Evolutionary conservation across 2,113 vertebrate genomes (phyloP), one percentile per base, ranked within the genome.

Genomic region (Plecturocebus donacophilus): DNA sequence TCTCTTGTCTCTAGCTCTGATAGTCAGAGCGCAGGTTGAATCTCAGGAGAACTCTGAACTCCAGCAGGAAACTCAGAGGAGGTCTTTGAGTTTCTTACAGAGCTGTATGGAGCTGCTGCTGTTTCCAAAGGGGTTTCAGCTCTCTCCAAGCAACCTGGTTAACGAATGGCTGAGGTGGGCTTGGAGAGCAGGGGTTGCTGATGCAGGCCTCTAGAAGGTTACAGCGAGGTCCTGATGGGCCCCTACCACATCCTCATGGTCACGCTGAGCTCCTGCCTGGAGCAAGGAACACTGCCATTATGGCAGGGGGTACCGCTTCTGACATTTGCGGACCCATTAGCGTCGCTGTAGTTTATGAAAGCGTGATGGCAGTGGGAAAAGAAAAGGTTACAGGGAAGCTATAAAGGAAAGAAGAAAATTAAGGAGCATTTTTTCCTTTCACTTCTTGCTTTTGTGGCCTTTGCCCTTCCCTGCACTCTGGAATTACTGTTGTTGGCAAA

Each of bases 21-120:
- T n/a, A 40, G 42, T 5, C n/a, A 0, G 49, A 81, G 52, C 6
- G 1, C 8, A 7, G 40, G 10, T 68, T 35, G 32, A 5, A 49
- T 54, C 45, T 38, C 49, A 3, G 2, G 1, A 27, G 19, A 9
- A 11, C 27, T 11, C 6, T 20, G 8, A 73, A 25, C 79, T n/a
- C 35, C 5, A 14, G 45, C 25, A 10, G 11, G 12, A n/a, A 10
- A 0, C 2, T 0, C 2, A 4, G 52, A 27, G 17, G 12, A 0
- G 1, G 12, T 32, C 23, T 83, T 25, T 75, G 5, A 1, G 16
- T 11, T 11, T n/a, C 17, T 38, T 9, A 12, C 2, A 30, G 83
- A 61, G 35, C 8, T 5, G 2, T 19, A 0, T 1, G 13, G 2
- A 71, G 7, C 11, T 56, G 12, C 11, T 56, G 9, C 87, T 8